Conservation (phyloP, 2,113 vertebrate genomes). For the Dicaeum eximium region DNA sequence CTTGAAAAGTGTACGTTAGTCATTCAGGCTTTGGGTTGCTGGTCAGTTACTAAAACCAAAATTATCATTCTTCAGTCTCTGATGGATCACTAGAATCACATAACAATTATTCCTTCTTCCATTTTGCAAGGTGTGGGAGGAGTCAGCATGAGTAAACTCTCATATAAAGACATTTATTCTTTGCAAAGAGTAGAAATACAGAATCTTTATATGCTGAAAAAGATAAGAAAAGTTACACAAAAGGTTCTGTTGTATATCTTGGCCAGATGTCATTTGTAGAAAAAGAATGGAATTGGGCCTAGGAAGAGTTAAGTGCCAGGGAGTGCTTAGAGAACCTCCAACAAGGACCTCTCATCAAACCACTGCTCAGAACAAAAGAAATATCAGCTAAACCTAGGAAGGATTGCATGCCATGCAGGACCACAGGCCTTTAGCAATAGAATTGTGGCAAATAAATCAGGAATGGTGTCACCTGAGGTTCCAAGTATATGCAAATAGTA, state of each 20-base stretch:
- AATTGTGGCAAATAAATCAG: neutral
- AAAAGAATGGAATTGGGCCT: neutral
- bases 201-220: neutral
- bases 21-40: neutral
- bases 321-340: neutral
- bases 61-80: neutral
- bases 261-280: neutral
- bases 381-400: neutral
- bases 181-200: neutral
- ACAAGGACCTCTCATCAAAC: neutral
- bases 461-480: neutral
- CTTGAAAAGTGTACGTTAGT: rapidly evolving
- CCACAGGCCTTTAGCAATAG: neutral
- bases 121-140: neutral
- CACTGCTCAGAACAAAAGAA: neutral
- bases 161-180: neutral
- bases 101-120: neutral
- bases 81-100: neutral
- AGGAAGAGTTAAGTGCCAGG: neutral
- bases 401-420: neutral
- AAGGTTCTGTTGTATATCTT: neutral
- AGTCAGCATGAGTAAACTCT: neutral
- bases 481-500: neutral
- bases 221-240: neutral
- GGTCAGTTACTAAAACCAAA: neutral